phyloP scores from a whole-genome alignment of 2,113 vertebrate species.

The Oceanites oceanicus region DNA sequence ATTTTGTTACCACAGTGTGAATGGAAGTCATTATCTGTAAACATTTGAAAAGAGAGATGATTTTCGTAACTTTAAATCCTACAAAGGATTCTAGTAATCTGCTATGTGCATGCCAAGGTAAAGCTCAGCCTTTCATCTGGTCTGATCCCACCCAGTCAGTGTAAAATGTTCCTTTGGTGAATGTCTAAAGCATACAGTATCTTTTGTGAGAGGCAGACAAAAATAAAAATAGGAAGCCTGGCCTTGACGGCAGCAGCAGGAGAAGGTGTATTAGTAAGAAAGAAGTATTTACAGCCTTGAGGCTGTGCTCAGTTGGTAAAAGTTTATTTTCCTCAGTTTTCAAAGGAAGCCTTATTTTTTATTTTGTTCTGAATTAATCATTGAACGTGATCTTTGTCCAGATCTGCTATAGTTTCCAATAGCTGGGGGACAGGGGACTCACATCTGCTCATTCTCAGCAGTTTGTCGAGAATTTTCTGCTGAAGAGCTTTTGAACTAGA shows the following conservation, averaged over 20 bases:
- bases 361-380: neutral
- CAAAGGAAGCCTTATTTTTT: neutral
- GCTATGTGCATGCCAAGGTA: constrained; percentile 4
- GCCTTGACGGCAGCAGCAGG: constrained; percentile 44
- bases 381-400: neutral
- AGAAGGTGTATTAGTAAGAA: neutral
- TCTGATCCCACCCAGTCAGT: constrained; percentile 54
- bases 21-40: constrained; percentile 59
- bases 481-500: neutral
- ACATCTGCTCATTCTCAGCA: neutral
- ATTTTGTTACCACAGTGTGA: constrained; percentile 47
- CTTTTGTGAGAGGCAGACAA: constrained; percentile 27
- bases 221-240: neutral
- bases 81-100: constrained; percentile 63
- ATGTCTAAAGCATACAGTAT: constrained; percentile 29
- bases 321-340: neutral
- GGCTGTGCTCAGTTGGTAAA: neutral
- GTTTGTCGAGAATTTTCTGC: neutral
- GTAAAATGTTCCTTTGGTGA: constrained; percentile 59
- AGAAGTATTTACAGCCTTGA: neutral
- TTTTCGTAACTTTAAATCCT: constrained; percentile 62
- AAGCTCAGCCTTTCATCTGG: constrained; percentile 63
- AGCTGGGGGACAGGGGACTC: neutral
- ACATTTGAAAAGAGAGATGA: constrained; percentile 39
- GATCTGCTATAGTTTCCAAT: neutral